phyloP scores from a whole-genome alignment of 2,888 invertebrate genomes.

The Eupithecia abbreviata region DNA sequence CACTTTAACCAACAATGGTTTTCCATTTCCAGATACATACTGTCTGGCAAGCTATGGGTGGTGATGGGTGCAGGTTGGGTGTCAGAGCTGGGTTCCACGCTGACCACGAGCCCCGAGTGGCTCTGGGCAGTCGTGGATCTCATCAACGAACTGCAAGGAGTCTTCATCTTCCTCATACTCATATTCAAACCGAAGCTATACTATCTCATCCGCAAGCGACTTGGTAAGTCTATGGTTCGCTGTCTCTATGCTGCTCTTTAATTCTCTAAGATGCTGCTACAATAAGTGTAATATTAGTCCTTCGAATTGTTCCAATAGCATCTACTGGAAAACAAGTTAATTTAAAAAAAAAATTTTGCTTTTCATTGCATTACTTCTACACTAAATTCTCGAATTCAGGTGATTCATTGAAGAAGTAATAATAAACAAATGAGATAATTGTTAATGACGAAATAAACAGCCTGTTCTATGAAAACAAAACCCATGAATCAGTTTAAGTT shows the following conservation, averaged over 20 bases:
- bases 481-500: neutral
- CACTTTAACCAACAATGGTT: neutral
- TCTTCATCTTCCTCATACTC: constrained; percentile 89
- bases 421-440: neutral
- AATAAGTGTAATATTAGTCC: neutral
- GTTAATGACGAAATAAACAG: neutral
- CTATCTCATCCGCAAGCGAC: constrained; percentile 81
- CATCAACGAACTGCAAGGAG: constrained; percentile 88
- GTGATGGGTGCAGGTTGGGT: constrained; percentile 92
- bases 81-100: constrained; percentile 85
- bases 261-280: neutral
- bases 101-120: constrained; percentile 78
- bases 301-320: neutral
- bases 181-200: constrained; percentile 88
- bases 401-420: neutral
- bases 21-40: constrained; percentile 80
- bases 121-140: constrained; percentile 85
- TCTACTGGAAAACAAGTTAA: no score
- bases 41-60: constrained; percentile 89
- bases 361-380: no score
- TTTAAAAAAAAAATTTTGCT: no score
- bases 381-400: neutral
- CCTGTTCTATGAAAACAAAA: neutral
- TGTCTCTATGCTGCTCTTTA: neutral
- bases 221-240: constrained; percentile 70